Evolutionary conservation across 2,113 vertebrate genomes (phyloP).

Genomic region (Ptychochromis oligacanthus): DNA sequence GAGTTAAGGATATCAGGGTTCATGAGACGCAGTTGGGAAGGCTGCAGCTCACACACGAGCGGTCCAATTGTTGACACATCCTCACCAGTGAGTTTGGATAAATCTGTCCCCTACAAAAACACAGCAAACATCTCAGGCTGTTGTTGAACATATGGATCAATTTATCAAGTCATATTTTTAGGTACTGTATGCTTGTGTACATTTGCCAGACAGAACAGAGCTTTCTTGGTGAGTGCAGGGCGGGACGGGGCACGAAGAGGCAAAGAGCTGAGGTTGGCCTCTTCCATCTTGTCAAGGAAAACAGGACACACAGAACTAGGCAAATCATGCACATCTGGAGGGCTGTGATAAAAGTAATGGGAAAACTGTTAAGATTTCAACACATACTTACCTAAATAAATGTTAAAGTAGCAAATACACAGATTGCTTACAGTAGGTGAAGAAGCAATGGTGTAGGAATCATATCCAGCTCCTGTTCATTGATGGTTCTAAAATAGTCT

Average conservation of each 20-base stretch:
- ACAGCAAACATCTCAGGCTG: neutral
- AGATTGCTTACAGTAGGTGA: slow-evolving; percentile 68
- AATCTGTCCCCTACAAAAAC: slow-evolving; percentile 54
- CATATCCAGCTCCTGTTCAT: slow-evolving; percentile 53
- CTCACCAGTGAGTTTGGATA: slow-evolving; percentile 49
- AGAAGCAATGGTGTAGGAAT: slow-evolving; percentile 66
- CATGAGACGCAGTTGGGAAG: slow-evolving; percentile 60
- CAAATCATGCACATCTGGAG: slow-evolving; percentile 39
- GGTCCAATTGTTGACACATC: slow-evolving; percentile 62
- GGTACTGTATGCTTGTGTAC: slow-evolving; percentile 10
- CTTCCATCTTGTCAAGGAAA: slow-evolving; percentile 64
- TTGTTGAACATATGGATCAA: neutral
- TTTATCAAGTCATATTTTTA: neutral
- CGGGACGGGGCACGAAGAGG: slow-evolving; percentile 27
- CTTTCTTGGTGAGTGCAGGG: slow-evolving; percentile 33
- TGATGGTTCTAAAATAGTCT: slow-evolving; percentile 67
- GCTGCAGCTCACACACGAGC: slow-evolving; percentile 70
- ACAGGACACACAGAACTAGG: slow-evolving; percentile 58
- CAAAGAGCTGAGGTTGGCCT: slow-evolving; percentile 54
- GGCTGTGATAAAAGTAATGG: slow-evolving; percentile 36
- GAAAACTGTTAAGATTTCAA: neutral
- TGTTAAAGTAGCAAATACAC: neutral
- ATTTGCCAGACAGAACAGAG: slow-evolving; percentile 64
- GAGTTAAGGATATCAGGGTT: slow-evolving; percentile 37
- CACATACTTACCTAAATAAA: neutral